Conservation (phyloP, 2,888 invertebrate genomes). For the Pandemis cinnamomeana region DNA sequence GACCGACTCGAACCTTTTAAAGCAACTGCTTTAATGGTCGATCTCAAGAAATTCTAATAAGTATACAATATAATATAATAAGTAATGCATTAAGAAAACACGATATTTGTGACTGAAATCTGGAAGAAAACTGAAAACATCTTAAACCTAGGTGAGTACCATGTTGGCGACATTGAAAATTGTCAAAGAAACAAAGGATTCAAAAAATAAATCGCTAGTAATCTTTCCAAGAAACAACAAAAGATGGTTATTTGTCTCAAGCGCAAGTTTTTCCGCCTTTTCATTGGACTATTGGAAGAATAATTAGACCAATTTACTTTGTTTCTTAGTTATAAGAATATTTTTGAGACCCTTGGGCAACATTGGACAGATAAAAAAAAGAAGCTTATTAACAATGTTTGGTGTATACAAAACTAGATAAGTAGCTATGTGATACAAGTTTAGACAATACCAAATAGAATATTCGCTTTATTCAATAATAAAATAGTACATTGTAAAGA, state of each 20-base stretch:
- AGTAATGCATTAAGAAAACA: not conserved
- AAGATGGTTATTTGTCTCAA: not conserved
- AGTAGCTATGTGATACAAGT: too few relatives aligned
- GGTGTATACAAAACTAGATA: too few relatives aligned
- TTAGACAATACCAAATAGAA: too few relatives aligned
- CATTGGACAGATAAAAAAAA: not conserved
- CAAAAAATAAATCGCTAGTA: not conserved
- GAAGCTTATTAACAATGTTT: too few relatives aligned
- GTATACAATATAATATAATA: too few relatives aligned
- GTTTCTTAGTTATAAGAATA: slow-evolving; percentile 23
- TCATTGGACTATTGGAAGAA: slow-evolving; percentile 20
- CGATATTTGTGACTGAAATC: not conserved
- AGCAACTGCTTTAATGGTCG: too few relatives aligned
- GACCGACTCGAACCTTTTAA: too few relatives aligned
- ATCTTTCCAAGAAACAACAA: slow-evolving; percentile 10
- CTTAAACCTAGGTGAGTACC: not conserved
- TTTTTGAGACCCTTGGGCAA: slow-evolving; percentile 16
- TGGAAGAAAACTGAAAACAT: not conserved
- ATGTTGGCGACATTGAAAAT: not conserved
- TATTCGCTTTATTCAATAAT: too few relatives aligned
- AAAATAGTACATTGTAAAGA: too few relatives aligned
- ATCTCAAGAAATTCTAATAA: too few relatives aligned
- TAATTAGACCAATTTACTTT: slow-evolving; percentile 22
- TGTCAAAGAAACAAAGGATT: slow-evolving; percentile 3
- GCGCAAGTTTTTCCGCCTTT: not conserved